Evolutionary conservation across 2,113 vertebrate species (phyloP).

Genomic region (Chaetodon trifascialis): DNA sequence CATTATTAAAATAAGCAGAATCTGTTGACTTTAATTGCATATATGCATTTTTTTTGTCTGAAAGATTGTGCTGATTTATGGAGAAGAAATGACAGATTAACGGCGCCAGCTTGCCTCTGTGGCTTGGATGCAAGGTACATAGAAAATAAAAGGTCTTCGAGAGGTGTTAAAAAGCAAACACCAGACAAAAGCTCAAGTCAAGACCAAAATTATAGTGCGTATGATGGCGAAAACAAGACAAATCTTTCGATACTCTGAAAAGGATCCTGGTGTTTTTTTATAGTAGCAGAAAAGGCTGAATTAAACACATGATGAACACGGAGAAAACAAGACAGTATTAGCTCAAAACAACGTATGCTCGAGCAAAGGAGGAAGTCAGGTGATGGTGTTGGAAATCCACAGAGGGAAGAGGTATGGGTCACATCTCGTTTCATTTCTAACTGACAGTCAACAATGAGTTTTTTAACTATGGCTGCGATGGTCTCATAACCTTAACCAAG

Average conservation of each 20-base stretch:
- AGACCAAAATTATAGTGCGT: slow-evolving; percentile 14
- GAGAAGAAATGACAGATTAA: slow-evolving; percentile 22
- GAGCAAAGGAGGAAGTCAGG: not conserved
- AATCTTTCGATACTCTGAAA: slow-evolving; percentile 1
- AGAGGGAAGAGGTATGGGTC: not conserved
- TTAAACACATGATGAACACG: not conserved
- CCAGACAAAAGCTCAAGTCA: not conserved
- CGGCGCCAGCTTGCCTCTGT: slow-evolving; percentile 15
- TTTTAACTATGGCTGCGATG: not conserved
- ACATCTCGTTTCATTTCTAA: not conserved
- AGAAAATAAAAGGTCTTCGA: slow-evolving; percentile 29
- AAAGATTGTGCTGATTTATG: slow-evolving; percentile 28
- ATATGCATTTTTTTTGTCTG: not conserved
- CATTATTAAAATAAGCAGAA: not conserved
- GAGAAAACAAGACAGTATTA: no score
- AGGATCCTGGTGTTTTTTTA: not conserved
- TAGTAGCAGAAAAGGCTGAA: not conserved
- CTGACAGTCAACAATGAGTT: not conserved
- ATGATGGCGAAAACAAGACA: not conserved
- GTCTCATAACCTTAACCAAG: not conserved
- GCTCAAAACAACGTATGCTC: no score
- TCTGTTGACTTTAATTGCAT: slow-evolving; percentile 6
- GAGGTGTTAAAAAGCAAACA: slow-evolving; percentile 27
- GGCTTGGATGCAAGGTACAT: slow-evolving; percentile 20
- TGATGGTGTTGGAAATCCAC: not conserved